Conservation (phyloP, 2,888 invertebrate genomes). For the Oegoconia quadripuncta region DNA sequence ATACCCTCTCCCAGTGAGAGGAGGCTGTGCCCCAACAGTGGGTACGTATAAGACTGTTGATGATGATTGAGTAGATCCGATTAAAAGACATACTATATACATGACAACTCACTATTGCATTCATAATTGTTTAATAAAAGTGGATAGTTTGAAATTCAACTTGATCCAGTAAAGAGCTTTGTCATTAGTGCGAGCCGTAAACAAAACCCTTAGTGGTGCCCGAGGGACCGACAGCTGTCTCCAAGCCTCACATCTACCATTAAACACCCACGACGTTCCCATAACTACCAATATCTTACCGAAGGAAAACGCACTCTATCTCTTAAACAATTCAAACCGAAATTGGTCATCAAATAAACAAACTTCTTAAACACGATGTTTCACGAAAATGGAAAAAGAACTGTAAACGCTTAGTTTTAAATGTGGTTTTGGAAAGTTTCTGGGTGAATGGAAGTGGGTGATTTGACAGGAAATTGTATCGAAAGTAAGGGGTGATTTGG, state of each 20-base stretch:
- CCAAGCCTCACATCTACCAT: conserved; percentile 63
- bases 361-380: conserved; percentile 12
- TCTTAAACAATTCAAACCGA: conserved; percentile 6
- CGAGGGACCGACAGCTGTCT: conserved; percentile 72
- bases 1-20: no score
- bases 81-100: no score
- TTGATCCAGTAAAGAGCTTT: conserved; percentile 38
- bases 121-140: no score
- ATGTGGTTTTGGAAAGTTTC: conserved; percentile 25
- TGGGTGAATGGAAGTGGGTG: conserved; percentile 6
- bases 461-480: conserved; percentile 50
- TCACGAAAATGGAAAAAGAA: conserved; percentile 29
- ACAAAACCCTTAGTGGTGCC: conserved; percentile 66
- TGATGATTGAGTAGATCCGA: no score
- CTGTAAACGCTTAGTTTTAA: conserved; percentile 27
- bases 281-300: conserved; percentile 27
- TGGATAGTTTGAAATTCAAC: not conserved
- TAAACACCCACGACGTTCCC: conserved; percentile 63
- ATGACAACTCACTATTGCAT: no score
- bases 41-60: no score
- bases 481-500: conserved; percentile 38
- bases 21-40: no score
- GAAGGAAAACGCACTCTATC: conserved; percentile 30
- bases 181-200: conserved; percentile 68
- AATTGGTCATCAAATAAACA: conserved; percentile 10